Base-by-base conservation (phyloP, 2,113 vertebrate genomes). In the Ranitomeya variabilis region DNA sequence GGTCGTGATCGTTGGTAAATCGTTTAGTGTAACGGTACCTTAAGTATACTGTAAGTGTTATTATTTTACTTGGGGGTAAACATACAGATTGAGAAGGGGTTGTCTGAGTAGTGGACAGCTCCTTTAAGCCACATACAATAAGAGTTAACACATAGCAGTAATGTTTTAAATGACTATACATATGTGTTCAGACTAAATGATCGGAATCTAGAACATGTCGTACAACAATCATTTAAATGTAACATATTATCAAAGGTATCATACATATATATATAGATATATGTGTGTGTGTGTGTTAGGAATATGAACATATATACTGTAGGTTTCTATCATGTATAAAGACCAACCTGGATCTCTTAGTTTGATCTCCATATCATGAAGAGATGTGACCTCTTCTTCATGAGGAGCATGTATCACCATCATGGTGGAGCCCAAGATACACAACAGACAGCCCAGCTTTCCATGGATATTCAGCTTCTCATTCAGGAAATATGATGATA, bases 391-490 rank as follows among this genome's bases (percentile, higher is more conserved):
- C 90, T 95, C 93, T 45, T 95, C 94, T 87, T 96, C 96, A 59
- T 93, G 90, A 0, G 96, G 96, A 26, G 95, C 94, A 0, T 96
- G 96, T 89, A 96, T 95, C 57, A 96, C 94, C 94, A 96, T 95
- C 91, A 96, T 91, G 0, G 94, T 96, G 67, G 96, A 96, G 14
- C 96, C 96, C 92, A 96, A 31, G 87, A 96, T 59, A 82, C 95
- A 94, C 89, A 96, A 90, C 13, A 95, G 9, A 12, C 96, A 96
- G 89, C 96, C 96, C 74, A 96, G 90, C 88, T 96, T 96, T 7
- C 96, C 96, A 67, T 96, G 95, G 90, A 96, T 94, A 89, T 96
- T 96, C 90, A 96, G 90, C 67, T 92, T 93, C 90, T 96, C 96
- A 52, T 96, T 93, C 92, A 96, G 93, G 91, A 95, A 95, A 87